Evolutionary conservation across 2,888 invertebrate species (phyloP).

Genomic region (Rhopalosiphum nymphaeae): DNA sequence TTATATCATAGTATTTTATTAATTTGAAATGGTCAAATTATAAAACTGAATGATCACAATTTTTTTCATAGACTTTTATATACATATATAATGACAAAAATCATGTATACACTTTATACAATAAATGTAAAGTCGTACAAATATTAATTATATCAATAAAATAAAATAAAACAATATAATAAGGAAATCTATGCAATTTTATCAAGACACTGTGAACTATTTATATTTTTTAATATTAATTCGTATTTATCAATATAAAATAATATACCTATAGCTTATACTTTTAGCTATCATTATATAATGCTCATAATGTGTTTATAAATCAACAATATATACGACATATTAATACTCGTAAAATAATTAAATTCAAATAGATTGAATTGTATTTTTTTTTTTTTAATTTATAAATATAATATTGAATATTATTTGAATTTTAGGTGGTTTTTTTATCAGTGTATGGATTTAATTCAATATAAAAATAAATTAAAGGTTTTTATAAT

Average conservation of each 20-base stretch:
- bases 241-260: background rate
- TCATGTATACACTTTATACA: background rate
- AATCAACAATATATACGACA: background rate
- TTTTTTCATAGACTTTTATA: background rate
- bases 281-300: background rate
- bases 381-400: background rate
- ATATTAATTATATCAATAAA: background rate
- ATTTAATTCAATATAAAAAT: background rate
- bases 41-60: background rate
- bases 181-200: background rate
- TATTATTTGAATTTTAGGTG: background rate
- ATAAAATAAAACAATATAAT: background rate
- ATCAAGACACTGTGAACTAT: background rate
- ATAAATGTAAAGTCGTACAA: no score
- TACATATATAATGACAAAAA: background rate
- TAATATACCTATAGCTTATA: background rate
- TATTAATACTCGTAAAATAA: background rate
- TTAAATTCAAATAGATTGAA: background rate
- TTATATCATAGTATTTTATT: background rate
- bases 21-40: slow-evolving; percentile 10
- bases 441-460: background rate
- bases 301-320: background rate
- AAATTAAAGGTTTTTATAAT: background rate
- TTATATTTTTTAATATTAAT: background rate
- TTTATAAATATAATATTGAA: background rate